Evolutionary conservation across 2,113 vertebrate species (phyloP), one percentile per base, ranked within the genome.

Genomic region (Anolis carolinensis): DNA sequence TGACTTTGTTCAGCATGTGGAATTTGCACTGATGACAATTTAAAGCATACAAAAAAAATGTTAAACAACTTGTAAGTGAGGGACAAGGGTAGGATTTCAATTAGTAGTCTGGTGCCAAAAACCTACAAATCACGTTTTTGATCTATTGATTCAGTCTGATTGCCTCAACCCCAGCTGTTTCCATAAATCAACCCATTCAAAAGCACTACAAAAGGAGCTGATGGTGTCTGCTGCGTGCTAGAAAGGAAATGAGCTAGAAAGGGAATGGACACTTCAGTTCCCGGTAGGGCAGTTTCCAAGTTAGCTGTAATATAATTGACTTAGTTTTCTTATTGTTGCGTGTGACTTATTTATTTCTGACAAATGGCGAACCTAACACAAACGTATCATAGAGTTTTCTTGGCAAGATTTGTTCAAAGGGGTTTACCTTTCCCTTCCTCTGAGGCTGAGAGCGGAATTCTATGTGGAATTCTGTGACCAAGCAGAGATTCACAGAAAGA

Each of bases 101-200:
- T 50, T 32, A 77, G 63, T n/a, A n/a, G 48, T 44, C 62, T 68
- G n/a, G 44, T 70, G 27, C 11, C 11, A 62, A 76, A 23, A 68
- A 62, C 44, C 72, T 82, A 48, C 48, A 10, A 32, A 7, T 67
- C 50, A 67, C 32, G 36, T 70, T 70, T 39, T 70, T 76, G 32
- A 77, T 59, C 27, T 82, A n/a, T 77, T 63, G 77, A 48, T 81
- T 62, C 70, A 81, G 55, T 36, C 70, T 32, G 55, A 25, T 68
- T 67, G 62, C 62, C 44, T 39, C 72, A 52, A 27, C 44, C 71
- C 34, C 79, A 44, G 20, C 44, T 4, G 13, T 68, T 76, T 70
- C 80, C 39, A 70, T 87, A 44, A 87, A 55, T 59, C 73, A 77
- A 7, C 48, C 81, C 73, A 82, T 75, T 70, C 79, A 67, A 62